Base-by-base conservation (phyloP, 2,797 vertebrate species). In the Geotrypetes seraphini region DNA sequence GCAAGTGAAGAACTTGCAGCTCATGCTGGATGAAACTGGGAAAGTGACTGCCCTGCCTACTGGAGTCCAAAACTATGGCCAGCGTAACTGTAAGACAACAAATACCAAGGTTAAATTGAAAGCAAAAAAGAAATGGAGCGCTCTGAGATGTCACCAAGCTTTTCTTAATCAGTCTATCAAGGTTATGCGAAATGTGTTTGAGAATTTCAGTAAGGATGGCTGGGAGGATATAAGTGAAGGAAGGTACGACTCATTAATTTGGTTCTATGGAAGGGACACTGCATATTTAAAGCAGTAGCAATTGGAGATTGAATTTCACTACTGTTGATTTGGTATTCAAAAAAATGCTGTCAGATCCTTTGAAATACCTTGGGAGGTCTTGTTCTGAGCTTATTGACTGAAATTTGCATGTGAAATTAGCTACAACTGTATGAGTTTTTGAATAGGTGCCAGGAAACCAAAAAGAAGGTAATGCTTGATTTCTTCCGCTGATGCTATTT, bases 351-450 rank as follows among this genome's bases (percentile, higher is more conserved):
- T 95, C 89, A 91, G 86, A 96, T 90, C 86, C 84, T 92, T 88
- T 90, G 85, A 94, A 97, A 92, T 95, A 91, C 90, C 94, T 89
- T 91, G 93, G 92, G 93, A 97, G 80, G 90, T 90, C 90, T 90
- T 88, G 90, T 95, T 97, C 73, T 83, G 83, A 92, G 92, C 88
- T 96, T 92, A 97, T 96, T 97, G 92, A 96, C 92, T 97, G 88
- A 92, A 97, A 97, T 97, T 96, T 96, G 91, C 93, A 97, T 97
- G 89, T 79, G 79, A 88, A 96, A 97, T 95, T 95, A 95, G 90
- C 89, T 90, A 89, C 88, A 87, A 88, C 88, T 92, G 84, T 81
- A 79, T 71, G 81, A 88, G 83, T 83, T 86, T 84, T 92, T 95
- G 92, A 96, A 91, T 85, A 78, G 68, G 73, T 89, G 92, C 94